Base-by-base conservation (phyloP, 2,888 invertebrate genomes). In the Subacronicta megacephala region DNA sequence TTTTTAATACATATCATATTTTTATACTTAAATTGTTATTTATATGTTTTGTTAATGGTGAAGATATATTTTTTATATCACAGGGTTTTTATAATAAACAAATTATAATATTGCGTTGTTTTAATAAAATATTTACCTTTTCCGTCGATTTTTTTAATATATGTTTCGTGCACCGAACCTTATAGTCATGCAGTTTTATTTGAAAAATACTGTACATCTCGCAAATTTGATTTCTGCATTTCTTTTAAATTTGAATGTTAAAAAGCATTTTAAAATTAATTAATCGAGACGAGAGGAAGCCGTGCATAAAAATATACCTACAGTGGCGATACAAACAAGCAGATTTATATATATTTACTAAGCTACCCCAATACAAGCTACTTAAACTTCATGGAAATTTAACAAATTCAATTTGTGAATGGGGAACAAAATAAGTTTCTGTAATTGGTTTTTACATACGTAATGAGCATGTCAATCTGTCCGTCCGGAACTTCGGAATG, bases 401-500 rank as follows among this genome's bases (percentile, higher is more conserved):
- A 29, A 52, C 46, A 46, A 45, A 47, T 62, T 50, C 38, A 56
- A 75, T 75, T 64, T 60, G 57, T 62, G 16, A 59, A 46, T 44
- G 7, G 40, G 36, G 66, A 65, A 53, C 43, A 47, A 69, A 73
- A 54, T 67, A 23, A 47, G 40, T 15, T 60, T 51, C 57, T 10
- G 12, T 61, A 52, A 74, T 69, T 62, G 49, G 54, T 1, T 65
- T 69, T 42, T 72, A 36, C 64, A 71, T 73, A 64, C 51, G 50
- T 54, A 75, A 81, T 75, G 62, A 58, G 47, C 5, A 17, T 54
- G 75, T 77, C 77, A 59, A 49, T 75, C 78, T 70, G 56, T 18
- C 26, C 60, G 72, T 20, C 26, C 61, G 72, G 17, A 23, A 57
- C 66, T 42, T 45, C 45, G 33, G 36, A 46, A 47, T 46, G 62